These are phyloP conservation scores for Chorisops tibialis DNA, from an alignment of 2,888 invertebrate species.

Conservation along the genomic window DNA sequence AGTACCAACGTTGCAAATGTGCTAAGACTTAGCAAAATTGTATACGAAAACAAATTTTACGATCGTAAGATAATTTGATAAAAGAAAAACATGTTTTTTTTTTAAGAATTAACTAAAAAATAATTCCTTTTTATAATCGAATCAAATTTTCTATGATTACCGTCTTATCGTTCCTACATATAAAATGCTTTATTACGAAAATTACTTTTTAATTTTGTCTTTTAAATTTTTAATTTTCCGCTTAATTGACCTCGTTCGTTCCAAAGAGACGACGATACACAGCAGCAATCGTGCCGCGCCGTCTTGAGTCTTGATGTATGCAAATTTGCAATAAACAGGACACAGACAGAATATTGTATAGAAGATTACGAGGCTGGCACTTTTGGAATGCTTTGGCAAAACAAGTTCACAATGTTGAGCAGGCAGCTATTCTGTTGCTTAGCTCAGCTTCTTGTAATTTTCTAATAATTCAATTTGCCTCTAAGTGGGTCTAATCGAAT, in stretches of 20 bases:
- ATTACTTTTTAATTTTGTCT: constrained; percentile 22
- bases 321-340: constrained; percentile 22
- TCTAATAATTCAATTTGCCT: constrained; percentile 26
- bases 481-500: constrained; percentile 26
- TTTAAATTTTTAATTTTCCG: constrained; percentile 18
- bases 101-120: too few relatives aligned
- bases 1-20: too few relatives aligned
- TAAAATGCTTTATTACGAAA: constrained; percentile 5
- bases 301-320: constrained; percentile 4
- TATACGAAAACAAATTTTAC: too few relatives aligned
- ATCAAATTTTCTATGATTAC: not conserved
- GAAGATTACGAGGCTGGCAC: not conserved
- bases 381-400: constrained; percentile 1
- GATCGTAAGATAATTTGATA: too few relatives aligned
- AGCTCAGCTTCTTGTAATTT: constrained; percentile 26
- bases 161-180: not conserved
- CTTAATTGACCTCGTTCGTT: constrained; percentile 6
- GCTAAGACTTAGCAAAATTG: too few relatives aligned
- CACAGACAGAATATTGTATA: not conserved
- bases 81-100: too few relatives aligned
- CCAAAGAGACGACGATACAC: not conserved
- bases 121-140: not conserved
- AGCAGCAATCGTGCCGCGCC: not conserved
- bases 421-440: not conserved
- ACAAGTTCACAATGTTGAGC: not conserved